Evolutionary conservation across 2,888 invertebrate genomes (phyloP).

Genomic region (Limnephilus auricula): DNA sequence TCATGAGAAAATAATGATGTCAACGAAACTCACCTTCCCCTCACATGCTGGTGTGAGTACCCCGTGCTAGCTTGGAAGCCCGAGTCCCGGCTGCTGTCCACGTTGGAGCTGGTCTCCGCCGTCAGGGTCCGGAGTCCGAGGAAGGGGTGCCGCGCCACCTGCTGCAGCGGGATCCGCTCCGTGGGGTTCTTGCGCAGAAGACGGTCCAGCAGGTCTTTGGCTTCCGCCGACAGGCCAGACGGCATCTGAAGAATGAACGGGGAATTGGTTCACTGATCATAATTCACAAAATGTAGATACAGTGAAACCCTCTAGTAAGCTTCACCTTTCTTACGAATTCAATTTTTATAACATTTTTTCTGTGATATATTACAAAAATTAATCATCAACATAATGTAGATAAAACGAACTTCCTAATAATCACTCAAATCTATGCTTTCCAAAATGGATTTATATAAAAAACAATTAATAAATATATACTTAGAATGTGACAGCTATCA

Average conservation of each 20-base stretch:
- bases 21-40: constrained; percentile 64
- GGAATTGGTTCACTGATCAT: not conserved
- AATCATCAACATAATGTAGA: no score
- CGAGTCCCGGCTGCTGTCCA: constrained; percentile 74
- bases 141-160: constrained; percentile 89
- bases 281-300: no score
- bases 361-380: no score
- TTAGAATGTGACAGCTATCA: no score
- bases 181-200: constrained; percentile 92
- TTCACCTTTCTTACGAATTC: no score
- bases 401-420: no score
- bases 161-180: constrained; percentile 86
- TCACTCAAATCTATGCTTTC: no score
- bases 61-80: constrained; percentile 76
- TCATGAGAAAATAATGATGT: not conserved
- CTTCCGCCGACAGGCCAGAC: constrained; percentile 86
- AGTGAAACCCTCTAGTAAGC: no score
- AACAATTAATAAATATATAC: no score
- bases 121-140: constrained; percentile 67
- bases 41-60: constrained; percentile 74
- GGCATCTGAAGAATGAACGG: constrained; percentile 80
- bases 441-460: no score
- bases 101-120: constrained; percentile 67
- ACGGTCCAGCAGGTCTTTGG: constrained; percentile 89
- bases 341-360: no score